These are phyloP conservation scores for Drosophila kurseongensis DNA, from an alignment of 1,140 invertebrate genomes.

Conservation along the genomic window DNA sequence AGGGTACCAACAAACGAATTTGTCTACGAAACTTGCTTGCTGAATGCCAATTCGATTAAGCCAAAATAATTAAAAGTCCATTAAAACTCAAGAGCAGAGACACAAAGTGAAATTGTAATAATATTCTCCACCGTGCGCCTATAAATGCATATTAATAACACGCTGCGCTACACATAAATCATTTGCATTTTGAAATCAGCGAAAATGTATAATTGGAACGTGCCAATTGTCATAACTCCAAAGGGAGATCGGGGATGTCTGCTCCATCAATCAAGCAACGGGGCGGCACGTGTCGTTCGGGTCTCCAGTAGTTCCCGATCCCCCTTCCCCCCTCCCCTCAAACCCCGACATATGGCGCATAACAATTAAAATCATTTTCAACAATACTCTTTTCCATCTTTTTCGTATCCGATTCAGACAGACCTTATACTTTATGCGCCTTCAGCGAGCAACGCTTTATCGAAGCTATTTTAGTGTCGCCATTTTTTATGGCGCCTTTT, in stretches of 20 bases:
- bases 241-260: constrained; percentile 16
- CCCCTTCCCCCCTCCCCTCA: not conserved
- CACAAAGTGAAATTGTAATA: not conserved
- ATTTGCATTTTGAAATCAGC: constrained; percentile 47
- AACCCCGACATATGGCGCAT: constrained; percentile 52
- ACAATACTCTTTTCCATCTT: constrained; percentile 44
- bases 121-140: not conserved
- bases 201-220: constrained; percentile 60
- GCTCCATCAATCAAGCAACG: constrained; percentile 56
- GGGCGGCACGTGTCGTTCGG: constrained; percentile 58
- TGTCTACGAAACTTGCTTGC: not conserved
- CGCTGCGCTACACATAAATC: constrained; percentile 51
- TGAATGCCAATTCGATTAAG: not conserved
- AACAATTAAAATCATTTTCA: constrained; percentile 64
- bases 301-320: constrained; percentile 9
- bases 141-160: constrained; percentile 49
- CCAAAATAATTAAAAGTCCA: not conserved
- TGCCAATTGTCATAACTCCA: constrained; percentile 57
- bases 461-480: constrained; percentile 59
- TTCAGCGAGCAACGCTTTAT: constrained; percentile 43
- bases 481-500: constrained; percentile 61
- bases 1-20: not conserved
- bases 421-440: constrained; percentile 27
- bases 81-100: not conserved
- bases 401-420: constrained; percentile 24